phyloP scores from a whole-genome alignment of 2,113 vertebrate species.

The Ictalurus punctatus region DNA sequence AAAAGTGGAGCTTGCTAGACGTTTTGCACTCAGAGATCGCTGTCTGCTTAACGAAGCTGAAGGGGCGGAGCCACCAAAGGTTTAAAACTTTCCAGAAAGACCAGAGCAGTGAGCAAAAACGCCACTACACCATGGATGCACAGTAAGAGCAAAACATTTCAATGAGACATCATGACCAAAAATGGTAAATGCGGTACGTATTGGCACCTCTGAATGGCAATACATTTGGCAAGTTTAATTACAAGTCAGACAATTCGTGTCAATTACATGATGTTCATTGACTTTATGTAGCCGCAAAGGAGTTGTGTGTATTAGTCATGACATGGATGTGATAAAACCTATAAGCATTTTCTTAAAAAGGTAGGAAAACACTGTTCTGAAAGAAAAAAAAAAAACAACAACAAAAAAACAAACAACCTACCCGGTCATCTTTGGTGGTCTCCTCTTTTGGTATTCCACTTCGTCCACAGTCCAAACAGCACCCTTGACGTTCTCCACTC shows the following conservation, averaged over 20 bases:
- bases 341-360: neutral
- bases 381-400: neutral
- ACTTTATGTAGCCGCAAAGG: neutral
- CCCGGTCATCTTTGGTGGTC: constrained; percentile 99
- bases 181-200: neutral
- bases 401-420: constrained; percentile 61
- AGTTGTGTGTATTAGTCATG: neutral
- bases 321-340: neutral
- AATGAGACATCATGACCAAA: neutral
- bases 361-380: neutral
- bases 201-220: neutral
- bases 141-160: neutral
- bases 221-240: neutral
- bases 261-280: neutral
- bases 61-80: neutral
- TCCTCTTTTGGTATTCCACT: constrained; percentile 98
- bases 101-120: neutral
- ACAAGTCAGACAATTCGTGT: neutral
- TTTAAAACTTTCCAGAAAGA: neutral
- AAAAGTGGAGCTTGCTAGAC: neutral
- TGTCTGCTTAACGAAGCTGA: neutral
- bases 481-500: constrained; percentile 98
- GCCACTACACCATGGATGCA: neutral
- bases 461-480: constrained; percentile 99
- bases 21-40: neutral